These are phyloP conservation scores for Ovis canadensis DNA, from an alignment of 2,113 vertebrate genomes.

Conservation along the genomic window DNA sequence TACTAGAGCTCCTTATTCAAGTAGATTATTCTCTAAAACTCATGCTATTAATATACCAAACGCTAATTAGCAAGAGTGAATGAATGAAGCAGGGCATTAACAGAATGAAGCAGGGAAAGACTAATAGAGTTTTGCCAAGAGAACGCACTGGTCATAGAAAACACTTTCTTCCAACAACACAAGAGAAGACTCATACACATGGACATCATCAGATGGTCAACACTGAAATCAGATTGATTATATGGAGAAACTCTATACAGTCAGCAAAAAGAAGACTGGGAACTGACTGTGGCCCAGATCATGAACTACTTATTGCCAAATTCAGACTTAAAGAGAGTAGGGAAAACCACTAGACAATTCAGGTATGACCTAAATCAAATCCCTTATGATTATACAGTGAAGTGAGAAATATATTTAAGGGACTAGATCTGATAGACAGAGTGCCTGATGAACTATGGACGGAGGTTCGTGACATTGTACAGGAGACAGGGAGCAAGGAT, in stretches of 20 bases:
- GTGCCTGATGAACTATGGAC: background rate
- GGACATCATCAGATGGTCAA: background rate
- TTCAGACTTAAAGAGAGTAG: background rate
- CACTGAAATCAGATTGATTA: background rate
- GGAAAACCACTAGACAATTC: background rate
- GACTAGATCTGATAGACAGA: background rate
- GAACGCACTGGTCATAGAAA: background rate
- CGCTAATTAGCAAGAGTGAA: background rate
- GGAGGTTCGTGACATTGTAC: background rate
- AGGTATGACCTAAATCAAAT: background rate
- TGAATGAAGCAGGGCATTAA: background rate
- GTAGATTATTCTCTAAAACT: background rate
- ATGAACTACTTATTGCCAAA: background rate
- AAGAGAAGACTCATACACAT: background rate
- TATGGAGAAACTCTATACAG: background rate
- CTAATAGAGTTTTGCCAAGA: background rate
- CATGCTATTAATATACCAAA: background rate
- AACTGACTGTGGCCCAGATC: background rate
- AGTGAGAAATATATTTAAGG: background rate
- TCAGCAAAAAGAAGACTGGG: background rate
- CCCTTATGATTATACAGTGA: background rate
- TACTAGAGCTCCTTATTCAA: background rate
- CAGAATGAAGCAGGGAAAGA: background rate
- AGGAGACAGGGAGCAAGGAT: background rate
- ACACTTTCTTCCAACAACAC: background rate